Conservation (phyloP, 1,140 invertebrate genomes). For the Musca vetustissima region DNA sequence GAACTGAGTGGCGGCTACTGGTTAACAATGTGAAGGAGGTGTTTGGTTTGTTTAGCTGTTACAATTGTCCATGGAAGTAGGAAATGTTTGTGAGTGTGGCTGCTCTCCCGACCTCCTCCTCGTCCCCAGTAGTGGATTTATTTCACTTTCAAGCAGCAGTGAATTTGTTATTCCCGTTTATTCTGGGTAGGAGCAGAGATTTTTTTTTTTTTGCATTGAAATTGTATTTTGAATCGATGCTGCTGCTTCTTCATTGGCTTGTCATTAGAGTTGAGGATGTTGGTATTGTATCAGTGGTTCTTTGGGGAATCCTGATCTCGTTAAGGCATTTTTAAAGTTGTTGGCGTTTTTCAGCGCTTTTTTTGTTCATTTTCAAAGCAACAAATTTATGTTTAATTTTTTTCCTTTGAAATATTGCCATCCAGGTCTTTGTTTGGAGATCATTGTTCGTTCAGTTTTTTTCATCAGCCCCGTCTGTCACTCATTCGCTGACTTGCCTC, state of each 20-base stretch:
- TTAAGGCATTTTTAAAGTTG: conserved; percentile 3
- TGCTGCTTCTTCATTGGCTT: not conserved
- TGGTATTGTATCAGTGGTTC: not conserved
- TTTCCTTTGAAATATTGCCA: not conserved
- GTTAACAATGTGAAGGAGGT: not conserved
- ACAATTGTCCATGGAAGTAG: too few relatives aligned
- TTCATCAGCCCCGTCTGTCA: not conserved
- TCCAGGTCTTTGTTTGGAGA: not conserved
- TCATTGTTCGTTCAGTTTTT: not conserved
- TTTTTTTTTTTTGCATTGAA: not conserved
- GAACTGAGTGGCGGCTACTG: not conserved
- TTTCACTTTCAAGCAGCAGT: too few relatives aligned
- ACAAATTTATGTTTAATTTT: conserved; percentile 6
- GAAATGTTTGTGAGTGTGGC: too few relatives aligned
- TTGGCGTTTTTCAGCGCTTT: not conserved
- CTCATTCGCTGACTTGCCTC: not conserved
- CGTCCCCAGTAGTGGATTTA: too few relatives aligned
- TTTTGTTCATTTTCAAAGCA: not conserved
- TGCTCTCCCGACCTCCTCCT: too few relatives aligned
- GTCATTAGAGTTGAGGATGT: not conserved
- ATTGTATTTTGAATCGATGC: not conserved
- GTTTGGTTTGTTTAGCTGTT: too few relatives aligned
- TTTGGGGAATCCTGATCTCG: conserved; percentile 14
- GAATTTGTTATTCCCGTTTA: not conserved
- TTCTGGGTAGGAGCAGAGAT: not conserved